A percentile compares a stretch with the other conserved stretches of the same genome.
Evolutionary conservation across 2,888 invertebrate species (phyloP).

Genomic region (Stenodera caucasica): DNA sequence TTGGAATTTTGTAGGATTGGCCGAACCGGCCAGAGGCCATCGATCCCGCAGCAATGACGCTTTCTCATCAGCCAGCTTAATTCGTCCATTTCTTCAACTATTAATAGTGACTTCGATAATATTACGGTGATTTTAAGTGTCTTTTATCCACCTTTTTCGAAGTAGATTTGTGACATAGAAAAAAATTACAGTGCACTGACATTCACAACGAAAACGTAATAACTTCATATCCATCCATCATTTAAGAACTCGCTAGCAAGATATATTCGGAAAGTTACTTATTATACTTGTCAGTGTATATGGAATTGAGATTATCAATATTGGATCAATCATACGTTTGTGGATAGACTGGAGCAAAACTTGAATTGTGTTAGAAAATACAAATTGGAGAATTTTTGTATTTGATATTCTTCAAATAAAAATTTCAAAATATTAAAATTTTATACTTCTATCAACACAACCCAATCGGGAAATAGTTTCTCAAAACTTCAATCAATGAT

Average conservation of each 20-base stretch:
- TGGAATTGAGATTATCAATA: conserved; percentile 28
- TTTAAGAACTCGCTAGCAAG: conserved; percentile 26
- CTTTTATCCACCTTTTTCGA: conserved; percentile 9
- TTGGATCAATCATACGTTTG: conserved; percentile 24
- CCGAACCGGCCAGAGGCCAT: conserved; percentile 54
- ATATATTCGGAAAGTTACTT: conserved; percentile 16
- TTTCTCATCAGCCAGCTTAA: conserved; percentile 36
- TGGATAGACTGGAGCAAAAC: too few species aligned
- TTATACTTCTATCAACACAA: too few species aligned
- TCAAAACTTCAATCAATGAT: too few species aligned
- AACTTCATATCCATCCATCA: conserved; percentile 37
- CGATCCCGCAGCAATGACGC: conserved; percentile 47
- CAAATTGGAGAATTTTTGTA: too few species aligned
- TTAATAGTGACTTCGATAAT: conserved; percentile 22
- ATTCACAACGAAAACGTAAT: conserved; percentile 25
- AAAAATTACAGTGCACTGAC: conserved; percentile 23
- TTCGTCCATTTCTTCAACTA: conserved; percentile 26
- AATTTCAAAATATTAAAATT: too few species aligned
- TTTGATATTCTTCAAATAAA: too few species aligned
- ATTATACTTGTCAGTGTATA: conserved; percentile 26
- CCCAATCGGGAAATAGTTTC: too few species aligned
- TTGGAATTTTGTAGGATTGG: conserved; percentile 47
- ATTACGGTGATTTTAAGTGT: conserved; percentile 31
- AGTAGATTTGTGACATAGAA: conserved; percentile 14
- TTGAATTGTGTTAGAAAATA: too few species aligned